phyloP scores from a whole-genome alignment of 2,888 invertebrate species.

The Drosophila multiciliata region DNA sequence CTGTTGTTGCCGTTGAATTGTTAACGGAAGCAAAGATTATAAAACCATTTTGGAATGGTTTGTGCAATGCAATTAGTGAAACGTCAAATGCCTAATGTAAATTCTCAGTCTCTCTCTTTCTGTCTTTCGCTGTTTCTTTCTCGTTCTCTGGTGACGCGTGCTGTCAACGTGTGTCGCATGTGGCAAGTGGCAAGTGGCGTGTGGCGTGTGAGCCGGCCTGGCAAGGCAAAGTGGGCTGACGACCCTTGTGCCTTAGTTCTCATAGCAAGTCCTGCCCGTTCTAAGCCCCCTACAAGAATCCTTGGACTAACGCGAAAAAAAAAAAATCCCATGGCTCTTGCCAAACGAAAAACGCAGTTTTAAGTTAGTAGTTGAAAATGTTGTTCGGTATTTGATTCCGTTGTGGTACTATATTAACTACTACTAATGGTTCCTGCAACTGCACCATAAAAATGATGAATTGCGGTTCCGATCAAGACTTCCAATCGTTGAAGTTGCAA shows the following conservation, averaged over 20 bases:
- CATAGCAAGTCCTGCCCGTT: background rate
- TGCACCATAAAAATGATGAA: background rate
- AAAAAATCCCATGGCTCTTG: background rate
- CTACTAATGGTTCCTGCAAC: background rate
- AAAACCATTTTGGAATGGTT: conserved; percentile 70
- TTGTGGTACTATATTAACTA: background rate
- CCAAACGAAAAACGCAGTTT: background rate
- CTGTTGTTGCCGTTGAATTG: conserved; percentile 43
- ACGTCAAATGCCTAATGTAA: conserved; percentile 34
- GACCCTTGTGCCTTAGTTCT: background rate
- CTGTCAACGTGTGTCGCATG: conserved; percentile 29
- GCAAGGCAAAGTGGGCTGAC: background rate
- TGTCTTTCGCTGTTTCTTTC: background rate
- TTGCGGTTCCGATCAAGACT: background rate
- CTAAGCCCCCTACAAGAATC: background rate
- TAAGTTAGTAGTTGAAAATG: background rate
- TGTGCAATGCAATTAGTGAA: conserved; percentile 69
- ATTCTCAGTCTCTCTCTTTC: conserved; percentile 2
- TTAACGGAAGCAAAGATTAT: conserved; percentile 75
- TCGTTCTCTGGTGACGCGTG: conserved; percentile 2
- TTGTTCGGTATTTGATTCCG: background rate
- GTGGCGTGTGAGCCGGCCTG: background rate
- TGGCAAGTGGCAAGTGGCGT: conserved; percentile 17
- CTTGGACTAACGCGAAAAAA: background rate
- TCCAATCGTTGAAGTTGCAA: background rate